phyloP scores from a whole-genome alignment of 2,113 vertebrate genomes.

The Delphinapterus leucas region DNA sequence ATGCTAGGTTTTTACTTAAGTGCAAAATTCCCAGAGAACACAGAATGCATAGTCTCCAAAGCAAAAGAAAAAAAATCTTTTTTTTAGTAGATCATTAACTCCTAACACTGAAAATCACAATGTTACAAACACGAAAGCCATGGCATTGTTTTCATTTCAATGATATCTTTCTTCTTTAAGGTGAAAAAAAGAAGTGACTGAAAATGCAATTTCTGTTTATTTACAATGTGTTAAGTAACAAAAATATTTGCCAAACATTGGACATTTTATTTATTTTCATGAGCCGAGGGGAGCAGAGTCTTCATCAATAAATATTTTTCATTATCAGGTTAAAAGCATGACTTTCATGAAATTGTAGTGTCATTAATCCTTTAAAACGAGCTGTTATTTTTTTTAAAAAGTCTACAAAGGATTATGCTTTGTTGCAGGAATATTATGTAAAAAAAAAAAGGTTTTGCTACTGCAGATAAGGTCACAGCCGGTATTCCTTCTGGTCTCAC shows the following conservation, averaged over 20 bases:
- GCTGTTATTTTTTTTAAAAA: not conserved
- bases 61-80: not conserved
- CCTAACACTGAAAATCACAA: not conserved
- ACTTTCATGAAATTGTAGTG: not conserved
- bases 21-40: not conserved
- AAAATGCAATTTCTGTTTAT: not conserved
- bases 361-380: not conserved
- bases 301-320: not conserved
- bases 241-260: not conserved
- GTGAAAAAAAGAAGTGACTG: not conserved
- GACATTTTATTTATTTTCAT: slow-evolving; percentile 1
- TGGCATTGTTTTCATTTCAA: not conserved
- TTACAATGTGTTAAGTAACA: not conserved
- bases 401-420: not conserved
- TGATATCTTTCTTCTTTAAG: not conserved
- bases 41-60: not conserved
- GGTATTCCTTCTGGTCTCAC: not conserved
- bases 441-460: not conserved
- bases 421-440: not conserved
- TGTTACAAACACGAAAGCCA: not conserved
- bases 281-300: not conserved
- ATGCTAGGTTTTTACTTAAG: not conserved
- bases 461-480: not conserved
- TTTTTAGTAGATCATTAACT: not conserved
- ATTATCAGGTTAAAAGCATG: not conserved